Evolutionary conservation across 2,797 vertebrate genomes (phyloP).

Genomic region (Phataginus tetradactyla): DNA sequence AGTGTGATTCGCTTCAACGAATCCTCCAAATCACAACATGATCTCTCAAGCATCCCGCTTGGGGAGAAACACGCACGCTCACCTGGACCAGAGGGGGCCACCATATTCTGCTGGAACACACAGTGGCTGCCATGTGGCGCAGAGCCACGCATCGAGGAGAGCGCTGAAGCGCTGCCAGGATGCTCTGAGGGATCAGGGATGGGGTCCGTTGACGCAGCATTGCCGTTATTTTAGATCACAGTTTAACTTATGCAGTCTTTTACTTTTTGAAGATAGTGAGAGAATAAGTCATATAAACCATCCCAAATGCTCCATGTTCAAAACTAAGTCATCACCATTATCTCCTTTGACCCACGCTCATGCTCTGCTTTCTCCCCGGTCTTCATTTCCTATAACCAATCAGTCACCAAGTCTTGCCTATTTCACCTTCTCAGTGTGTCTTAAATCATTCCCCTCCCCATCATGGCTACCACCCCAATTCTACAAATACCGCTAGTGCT

Average conservation of each 20-base stretch:
- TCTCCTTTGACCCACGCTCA: neutral
- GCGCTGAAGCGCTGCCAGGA: neutral
- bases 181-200: neutral
- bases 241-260: neutral
- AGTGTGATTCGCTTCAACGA: constrained; percentile 6
- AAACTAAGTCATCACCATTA: neutral
- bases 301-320: neutral
- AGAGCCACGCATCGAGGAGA: neutral
- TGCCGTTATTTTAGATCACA: neutral
- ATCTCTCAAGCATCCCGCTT: neutral
- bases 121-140: neutral
- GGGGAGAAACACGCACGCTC: rapidly evolving
- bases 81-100: too few species aligned
- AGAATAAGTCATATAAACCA: neutral
- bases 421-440: neutral
- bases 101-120: neutral
- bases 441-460: neutral
- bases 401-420: neutral
- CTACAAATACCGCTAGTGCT: neutral
- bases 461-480: neutral
- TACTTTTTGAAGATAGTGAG: neutral
- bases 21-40: neutral
- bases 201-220: neutral
- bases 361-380: neutral
- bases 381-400: neutral